A percentile compares a stretch with the other conserved stretches of the same genome.
Conservation (phyloP, 2,797 vertebrate genomes). For the Okamejei kenojei region DNA sequence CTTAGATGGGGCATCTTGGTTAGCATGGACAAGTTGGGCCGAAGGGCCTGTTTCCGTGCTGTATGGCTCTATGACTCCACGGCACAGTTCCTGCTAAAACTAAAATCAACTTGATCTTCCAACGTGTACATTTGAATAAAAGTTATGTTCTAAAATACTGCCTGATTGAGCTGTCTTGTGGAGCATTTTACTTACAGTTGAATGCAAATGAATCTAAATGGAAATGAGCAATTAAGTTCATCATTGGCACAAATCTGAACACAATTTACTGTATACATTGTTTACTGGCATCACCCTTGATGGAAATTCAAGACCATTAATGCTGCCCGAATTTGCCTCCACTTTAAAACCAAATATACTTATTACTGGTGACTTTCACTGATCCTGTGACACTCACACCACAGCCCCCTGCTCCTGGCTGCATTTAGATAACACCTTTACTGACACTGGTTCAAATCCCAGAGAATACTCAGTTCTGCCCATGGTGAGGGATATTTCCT, state of each 20-base stretch:
- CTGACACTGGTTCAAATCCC: too few relatives aligned
- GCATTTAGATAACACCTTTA: too few relatives aligned
- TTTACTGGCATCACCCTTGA: not conserved
- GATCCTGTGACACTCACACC: too few relatives aligned
- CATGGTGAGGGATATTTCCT: too few relatives aligned
- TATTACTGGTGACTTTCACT: not conserved
- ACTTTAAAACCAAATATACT: not conserved
- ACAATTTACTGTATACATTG: not conserved
- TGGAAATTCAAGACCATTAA: not conserved
- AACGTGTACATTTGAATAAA: not conserved
- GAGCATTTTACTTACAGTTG: not conserved
- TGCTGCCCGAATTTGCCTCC: not conserved
- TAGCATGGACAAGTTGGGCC: too few relatives aligned
- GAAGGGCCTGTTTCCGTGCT: too few relatives aligned
- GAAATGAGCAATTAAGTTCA: not conserved
- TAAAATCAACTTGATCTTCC: too few relatives aligned
- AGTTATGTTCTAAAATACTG: not conserved
- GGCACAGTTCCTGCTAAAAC: too few relatives aligned
- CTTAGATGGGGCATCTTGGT: too few relatives aligned
- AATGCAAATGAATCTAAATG: not conserved
- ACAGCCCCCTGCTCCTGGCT: too few relatives aligned
- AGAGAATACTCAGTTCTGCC: too few relatives aligned
- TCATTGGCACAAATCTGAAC: not conserved
- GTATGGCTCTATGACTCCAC: too few relatives aligned
- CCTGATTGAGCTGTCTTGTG: not conserved